Base-by-base conservation (phyloP, 2,888 invertebrate genomes). In the Stramonita haemastoma region DNA sequence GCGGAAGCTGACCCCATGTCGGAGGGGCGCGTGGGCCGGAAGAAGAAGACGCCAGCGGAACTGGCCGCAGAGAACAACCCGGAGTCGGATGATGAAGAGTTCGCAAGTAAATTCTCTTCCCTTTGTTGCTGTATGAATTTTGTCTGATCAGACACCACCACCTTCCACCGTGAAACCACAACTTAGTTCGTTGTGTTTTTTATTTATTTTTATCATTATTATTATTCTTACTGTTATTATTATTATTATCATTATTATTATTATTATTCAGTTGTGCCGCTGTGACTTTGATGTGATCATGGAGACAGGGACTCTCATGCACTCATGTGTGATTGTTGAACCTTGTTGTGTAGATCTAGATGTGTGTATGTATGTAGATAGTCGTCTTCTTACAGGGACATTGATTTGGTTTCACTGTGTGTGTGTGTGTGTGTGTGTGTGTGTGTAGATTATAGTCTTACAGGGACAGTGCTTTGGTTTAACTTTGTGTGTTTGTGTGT, bases 31-130 rank as follows among this genome's bases (percentile, higher is more conserved):
- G 97, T 99, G 95, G 99, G 99, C 98, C 98, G 99, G 96, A 99
- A 98, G 97, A 99, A 99, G 97, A 99, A 99, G 96, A 99, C 99
- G 91, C 99, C 99, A 0, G 99, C 99, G 96, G 99, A 99, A 96
- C 96, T 99, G 95, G 99, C 99, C 90, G 98, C 98, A 85, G 99
- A 99, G 96, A 99, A 99, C 86, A 99, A 99, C 96, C 98, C 98
- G 88, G 96, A 96, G 34, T 98, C 92, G 13, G 93, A 92, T 13
- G 94, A 94, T 22, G 94, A 94, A 46, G 94, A 95, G 89, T 93
- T 94, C 89, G 91, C 94, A 95, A 95, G 96, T 96, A 95, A 95
- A 95, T 95, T 95, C 93, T 95, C 95, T 83, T 95, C 95, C 70
- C 92, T 95, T 89, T 95, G 95, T 92, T 95, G 95, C 92, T 95